Evolutionary conservation across 2,113 vertebrate genomes (phyloP).

Genomic region (Regulus satrapa): DNA sequence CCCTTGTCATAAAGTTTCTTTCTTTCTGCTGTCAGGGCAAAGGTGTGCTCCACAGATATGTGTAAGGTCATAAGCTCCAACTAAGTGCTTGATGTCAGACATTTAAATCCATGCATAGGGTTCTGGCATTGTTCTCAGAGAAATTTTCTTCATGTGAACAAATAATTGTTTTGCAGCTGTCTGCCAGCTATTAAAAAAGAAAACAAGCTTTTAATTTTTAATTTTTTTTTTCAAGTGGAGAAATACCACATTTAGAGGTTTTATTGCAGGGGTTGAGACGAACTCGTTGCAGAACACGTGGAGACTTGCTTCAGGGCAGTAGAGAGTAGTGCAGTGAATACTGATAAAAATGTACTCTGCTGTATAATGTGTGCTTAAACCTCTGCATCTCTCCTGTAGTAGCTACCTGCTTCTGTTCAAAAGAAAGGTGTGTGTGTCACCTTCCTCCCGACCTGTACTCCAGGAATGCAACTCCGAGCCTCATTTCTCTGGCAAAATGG

Average conservation of each 20-base stretch:
- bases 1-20: background rate
- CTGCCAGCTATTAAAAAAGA: background rate
- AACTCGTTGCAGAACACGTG: background rate
- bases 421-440: background rate
- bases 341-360: background rate
- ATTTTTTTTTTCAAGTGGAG: background rate
- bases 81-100: background rate
- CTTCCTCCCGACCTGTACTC: background rate
- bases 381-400: background rate
- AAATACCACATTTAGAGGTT: background rate
- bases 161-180: background rate
- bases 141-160: background rate
- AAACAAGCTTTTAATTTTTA: background rate
- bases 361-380: background rate
- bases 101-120: rapidly evolving
- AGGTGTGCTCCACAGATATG: background rate
- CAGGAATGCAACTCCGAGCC: background rate
- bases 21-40: background rate
- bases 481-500: background rate
- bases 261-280: background rate
- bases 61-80: background rate
- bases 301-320: background rate
- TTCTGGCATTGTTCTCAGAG: background rate
- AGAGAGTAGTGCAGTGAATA: background rate
- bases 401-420: background rate